Evolutionary conservation across 2,888 invertebrate genomes (phyloP).

Genomic region (Tortrix viridana): DNA sequence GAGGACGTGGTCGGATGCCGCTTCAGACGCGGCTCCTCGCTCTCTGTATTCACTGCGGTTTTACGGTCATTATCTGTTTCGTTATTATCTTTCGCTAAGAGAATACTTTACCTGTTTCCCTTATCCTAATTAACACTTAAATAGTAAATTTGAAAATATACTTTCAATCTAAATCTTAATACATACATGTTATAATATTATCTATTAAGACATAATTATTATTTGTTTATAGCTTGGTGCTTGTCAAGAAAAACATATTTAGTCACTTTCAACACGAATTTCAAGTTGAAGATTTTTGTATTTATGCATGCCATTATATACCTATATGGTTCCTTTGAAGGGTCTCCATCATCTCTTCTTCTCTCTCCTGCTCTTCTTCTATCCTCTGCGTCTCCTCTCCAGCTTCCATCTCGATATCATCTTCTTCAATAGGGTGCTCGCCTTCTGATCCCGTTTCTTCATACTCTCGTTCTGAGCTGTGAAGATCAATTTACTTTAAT

Average conservation of each 20-base stretch:
- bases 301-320: slow-evolving; percentile 45
- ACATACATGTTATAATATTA: neutral
- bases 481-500: slow-evolving; percentile 10
- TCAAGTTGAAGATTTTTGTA: too few species aligned
- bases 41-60: slow-evolving; percentile 78
- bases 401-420: slow-evolving; percentile 75
- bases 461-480: slow-evolving; percentile 87
- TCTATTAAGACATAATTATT: too few species aligned
- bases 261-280: neutral
- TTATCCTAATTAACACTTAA: neutral
- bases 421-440: slow-evolving; percentile 86
- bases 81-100: neutral
- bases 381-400: slow-evolving; percentile 64
- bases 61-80: slow-evolving; percentile 60
- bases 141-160: neutral
- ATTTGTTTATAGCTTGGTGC: too few species aligned
- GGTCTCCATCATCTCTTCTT: slow-evolving; percentile 67
- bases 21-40: slow-evolving; percentile 77
- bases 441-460: slow-evolving; percentile 89
- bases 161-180: neutral
- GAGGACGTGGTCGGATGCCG: slow-evolving; percentile 83
- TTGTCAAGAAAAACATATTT: too few species aligned
- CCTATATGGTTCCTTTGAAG: slow-evolving; percentile 79
- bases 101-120: neutral
- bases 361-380: slow-evolving; percentile 71